phyloP scores from a whole-genome alignment of 2,888 invertebrate genomes.

The Cremastinae sp. region DNA sequence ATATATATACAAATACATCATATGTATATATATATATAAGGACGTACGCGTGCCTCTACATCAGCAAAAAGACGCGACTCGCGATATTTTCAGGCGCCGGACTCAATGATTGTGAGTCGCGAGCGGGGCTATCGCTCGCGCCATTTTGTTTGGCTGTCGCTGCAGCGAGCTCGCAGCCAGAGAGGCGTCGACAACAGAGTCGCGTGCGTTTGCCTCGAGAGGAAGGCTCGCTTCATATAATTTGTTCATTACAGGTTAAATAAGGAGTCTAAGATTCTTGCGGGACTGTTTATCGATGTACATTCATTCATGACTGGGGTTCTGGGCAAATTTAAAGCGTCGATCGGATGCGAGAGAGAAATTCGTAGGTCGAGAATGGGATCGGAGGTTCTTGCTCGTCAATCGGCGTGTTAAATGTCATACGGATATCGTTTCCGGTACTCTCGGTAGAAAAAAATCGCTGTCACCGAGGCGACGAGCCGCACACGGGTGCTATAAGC shows the following conservation, averaged over 20 bases:
- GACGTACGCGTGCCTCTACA: not conserved
- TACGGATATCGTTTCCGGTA: constrained; percentile 28
- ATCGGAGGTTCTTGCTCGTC: constrained; percentile 20
- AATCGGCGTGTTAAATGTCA: constrained; percentile 24
- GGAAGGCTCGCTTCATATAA: too few species aligned
- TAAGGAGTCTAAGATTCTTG: too few species aligned
- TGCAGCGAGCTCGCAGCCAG: not conserved
- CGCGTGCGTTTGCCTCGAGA: too few species aligned
- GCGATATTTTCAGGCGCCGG: not conserved
- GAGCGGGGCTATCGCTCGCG: too few species aligned
- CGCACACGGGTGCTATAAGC: constrained; percentile 65
- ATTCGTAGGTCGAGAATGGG: too few species aligned
- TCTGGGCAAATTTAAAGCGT: constrained; percentile 11
- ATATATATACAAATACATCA: not conserved
- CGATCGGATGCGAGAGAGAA: too few species aligned
- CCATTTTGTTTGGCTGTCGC: constrained; percentile 5
- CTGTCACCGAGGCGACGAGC: constrained; percentile 71
- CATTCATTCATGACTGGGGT: too few species aligned
- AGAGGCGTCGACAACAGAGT: not conserved
- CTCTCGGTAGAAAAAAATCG: constrained; percentile 70
- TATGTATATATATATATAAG: not conserved
- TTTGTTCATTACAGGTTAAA: too few species aligned
- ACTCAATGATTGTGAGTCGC: too few species aligned
- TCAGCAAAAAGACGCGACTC: constrained; percentile 1
- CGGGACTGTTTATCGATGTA: too few species aligned